Evolutionary conservation across 2,797 vertebrate genomes (phyloP).

Genomic region (Chaunax sp.): DNA sequence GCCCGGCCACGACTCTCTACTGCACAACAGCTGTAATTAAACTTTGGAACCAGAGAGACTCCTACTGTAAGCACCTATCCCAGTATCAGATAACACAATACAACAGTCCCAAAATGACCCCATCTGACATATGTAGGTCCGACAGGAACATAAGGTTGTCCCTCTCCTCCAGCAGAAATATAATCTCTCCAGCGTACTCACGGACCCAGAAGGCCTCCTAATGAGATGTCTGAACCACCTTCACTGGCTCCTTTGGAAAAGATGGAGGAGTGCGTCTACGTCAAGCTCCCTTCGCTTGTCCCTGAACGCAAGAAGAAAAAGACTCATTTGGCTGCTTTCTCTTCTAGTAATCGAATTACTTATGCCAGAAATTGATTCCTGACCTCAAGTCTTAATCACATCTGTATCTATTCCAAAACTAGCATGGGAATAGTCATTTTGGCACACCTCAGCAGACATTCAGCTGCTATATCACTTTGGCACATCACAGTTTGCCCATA

Average conservation of each 20-base stretch:
- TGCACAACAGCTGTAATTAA: no score
- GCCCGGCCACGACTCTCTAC: no score
- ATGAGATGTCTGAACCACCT: not conserved
- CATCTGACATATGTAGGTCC: no score
- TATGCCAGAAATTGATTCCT: constrained; percentile 48
- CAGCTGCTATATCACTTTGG: constrained; percentile 28
- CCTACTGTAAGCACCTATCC: no score
- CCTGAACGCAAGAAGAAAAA: not conserved
- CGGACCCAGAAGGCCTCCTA: no score
- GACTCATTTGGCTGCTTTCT: fast-evolving
- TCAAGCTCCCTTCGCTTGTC: not conserved
- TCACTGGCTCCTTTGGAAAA: not conserved
- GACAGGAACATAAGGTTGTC: no score
- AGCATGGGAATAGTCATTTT: not conserved
- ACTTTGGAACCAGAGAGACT: no score
- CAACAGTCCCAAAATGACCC: no score
- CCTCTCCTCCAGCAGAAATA: no score
- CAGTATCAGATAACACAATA: no score
- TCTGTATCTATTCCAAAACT: constrained; percentile 24
- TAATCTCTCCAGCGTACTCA: not conserved
- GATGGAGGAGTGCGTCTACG: not conserved
- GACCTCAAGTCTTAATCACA: constrained; percentile 43
- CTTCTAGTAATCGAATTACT: constrained; percentile 31
- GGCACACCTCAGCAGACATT: constrained; percentile 12
- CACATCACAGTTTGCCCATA: constrained; percentile 3